phyloP scores from a whole-genome alignment of 2,113 vertebrate species.

The Nycticorax nycticorax region DNA sequence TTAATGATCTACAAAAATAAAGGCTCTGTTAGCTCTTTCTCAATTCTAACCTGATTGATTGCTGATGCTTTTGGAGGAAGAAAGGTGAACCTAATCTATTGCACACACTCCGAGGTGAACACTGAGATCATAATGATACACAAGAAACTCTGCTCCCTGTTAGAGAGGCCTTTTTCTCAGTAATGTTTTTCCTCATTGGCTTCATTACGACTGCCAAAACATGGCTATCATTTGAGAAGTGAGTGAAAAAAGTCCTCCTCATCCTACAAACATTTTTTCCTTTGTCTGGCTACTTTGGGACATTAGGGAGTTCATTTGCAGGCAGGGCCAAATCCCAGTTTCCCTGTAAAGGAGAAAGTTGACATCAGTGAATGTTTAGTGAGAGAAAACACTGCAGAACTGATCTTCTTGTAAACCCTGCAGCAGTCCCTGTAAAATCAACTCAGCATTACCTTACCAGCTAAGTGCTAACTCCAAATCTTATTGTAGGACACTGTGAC shows the following conservation, averaged over 20 bases:
- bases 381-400: background rate
- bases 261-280: background rate
- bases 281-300: background rate
- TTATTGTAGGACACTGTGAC: background rate
- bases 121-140: background rate
- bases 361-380: background rate
- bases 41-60: conserved; percentile 34
- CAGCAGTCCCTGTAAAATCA: background rate
- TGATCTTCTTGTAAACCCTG: background rate
- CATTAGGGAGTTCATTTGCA: background rate
- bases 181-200: background rate
- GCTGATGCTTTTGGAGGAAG: background rate
- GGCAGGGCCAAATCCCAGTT: background rate
- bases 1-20: conserved; percentile 48
- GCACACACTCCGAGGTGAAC: background rate
- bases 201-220: conserved; percentile 31
- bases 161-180: background rate
- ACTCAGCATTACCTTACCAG: background rate
- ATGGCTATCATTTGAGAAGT: background rate
- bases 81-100: conserved; percentile 13
- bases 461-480: background rate
- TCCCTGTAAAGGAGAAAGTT: background rate
- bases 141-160: background rate
- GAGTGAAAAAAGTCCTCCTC: background rate
- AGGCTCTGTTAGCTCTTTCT: conserved; percentile 10